Evolutionary conservation across 2,113 vertebrate genomes (phyloP).

Genomic region (Chunga burmeisteri): DNA sequence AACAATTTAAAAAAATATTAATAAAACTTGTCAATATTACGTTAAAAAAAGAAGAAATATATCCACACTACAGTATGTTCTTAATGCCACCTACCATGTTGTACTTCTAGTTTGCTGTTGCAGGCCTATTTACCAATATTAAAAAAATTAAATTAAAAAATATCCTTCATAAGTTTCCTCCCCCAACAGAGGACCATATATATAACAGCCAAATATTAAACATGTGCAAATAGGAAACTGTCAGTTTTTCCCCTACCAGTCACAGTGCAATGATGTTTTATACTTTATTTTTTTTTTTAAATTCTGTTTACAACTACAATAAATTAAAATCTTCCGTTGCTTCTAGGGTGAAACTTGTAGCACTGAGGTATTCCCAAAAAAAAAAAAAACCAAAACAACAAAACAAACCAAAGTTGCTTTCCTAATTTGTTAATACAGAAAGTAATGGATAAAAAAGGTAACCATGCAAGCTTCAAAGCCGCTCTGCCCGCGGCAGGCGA

Average conservation of each 20-base stretch:
- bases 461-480: not conserved
- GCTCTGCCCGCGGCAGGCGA: not conserved
- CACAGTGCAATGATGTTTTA: constrained; percentile 98
- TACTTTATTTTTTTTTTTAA: constrained; percentile 80
- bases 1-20: constrained; percentile 87
- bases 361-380: constrained; percentile 96
- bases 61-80: constrained; percentile 84
- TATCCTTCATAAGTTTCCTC: constrained; percentile 92
- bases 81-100: constrained; percentile 82
- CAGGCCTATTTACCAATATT: constrained; percentile 83
- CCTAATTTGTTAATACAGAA: constrained; percentile 81
- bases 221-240: constrained; percentile 97
- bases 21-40: constrained; percentile 85
- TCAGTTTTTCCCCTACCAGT: constrained; percentile 93
- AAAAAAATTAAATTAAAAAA: constrained; percentile 86
- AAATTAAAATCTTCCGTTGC: constrained; percentile 91
- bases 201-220: constrained; percentile 91
- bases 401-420: constrained; percentile 72
- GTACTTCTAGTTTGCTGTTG: constrained; percentile 83
- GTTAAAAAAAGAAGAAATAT: constrained; percentile 87
- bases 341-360: constrained; percentile 88
- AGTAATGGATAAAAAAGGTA: constrained; percentile 73
- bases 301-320: constrained; percentile 89
- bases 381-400: constrained; percentile 67
- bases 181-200: constrained; percentile 88